Conservation (phyloP, 2,113 vertebrate genomes). For the Platycercus adscitus region DNA sequence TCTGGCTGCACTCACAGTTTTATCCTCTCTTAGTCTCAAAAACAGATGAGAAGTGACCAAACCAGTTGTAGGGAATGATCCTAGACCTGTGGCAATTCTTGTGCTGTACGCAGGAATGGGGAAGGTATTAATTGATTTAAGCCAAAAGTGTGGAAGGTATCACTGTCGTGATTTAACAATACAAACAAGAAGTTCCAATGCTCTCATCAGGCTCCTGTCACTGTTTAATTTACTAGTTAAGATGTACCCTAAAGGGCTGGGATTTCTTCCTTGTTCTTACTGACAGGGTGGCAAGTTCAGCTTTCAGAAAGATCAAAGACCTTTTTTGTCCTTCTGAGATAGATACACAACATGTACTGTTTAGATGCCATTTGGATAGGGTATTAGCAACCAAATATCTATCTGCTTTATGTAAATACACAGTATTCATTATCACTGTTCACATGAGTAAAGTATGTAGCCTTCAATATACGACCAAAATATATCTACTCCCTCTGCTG, state of each 20-base stretch:
- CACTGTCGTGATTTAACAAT: neutral
- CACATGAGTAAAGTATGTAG: neutral
- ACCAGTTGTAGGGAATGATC: neutral
- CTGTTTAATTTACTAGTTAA: neutral
- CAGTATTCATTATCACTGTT: neutral
- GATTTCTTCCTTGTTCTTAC: neutral
- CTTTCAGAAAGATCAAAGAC: neutral
- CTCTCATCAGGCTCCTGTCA: neutral
- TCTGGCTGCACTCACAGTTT: neutral
- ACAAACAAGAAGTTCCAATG: neutral
- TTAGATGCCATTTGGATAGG: neutral
- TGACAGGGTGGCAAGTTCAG: neutral
- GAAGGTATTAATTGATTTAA: neutral
- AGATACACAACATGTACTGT: neutral
- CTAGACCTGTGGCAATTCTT: neutral
- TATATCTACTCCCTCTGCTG: neutral
- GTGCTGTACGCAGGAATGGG: neutral
- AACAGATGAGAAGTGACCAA: neutral
- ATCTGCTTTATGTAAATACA: neutral
- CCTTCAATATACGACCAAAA: neutral
- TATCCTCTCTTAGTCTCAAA: neutral
- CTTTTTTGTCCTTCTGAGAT: neutral
- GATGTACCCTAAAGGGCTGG: neutral
- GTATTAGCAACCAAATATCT: neutral
- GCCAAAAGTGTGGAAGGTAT: neutral